Evolutionary conservation across 2,888 invertebrate species (phyloP), one percentile per base, ranked within the genome.

Genomic region (Andrena dorsata): DNA sequence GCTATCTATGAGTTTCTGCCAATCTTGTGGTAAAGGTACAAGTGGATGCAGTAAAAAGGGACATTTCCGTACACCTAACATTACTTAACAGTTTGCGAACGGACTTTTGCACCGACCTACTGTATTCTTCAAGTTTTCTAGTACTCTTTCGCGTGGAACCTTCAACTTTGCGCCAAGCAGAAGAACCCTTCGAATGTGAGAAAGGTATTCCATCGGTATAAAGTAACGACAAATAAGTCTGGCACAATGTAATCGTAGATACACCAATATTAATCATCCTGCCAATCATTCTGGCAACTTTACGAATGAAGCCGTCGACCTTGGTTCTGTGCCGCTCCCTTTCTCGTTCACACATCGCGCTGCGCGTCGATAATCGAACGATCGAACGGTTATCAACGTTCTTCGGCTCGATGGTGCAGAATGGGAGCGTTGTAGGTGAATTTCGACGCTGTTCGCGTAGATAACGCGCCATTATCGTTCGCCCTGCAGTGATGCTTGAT

Each of bases 291-390:
- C n/a, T 49, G n/a, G 10, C 41, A 58, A 71, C 58, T 58, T 75
- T 23, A 2, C 66, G 32, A 28, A 80, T 76, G 20, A 58, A 82
- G 82, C 16, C 63, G 83, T 73, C 80, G 73, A 76, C 80, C 80
- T 84, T 83, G 76, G 66, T 71, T 32, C 41, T 10, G 51, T 23
- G 28, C 76, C 83, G 71, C 83, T 84, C 83, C 83, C 80, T 80
- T 84, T 76, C 79, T 65, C 53, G 35, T 58, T 35, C 56, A 61
- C 23, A 51, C 73, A 30, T 76, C 72, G 63, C 30, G 32, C 28
- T 41, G 28, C n/a, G 56, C 63, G 41, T 23, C 47, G 49, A 71
- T 68, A 63, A 82, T 82, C 66, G 61, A 23, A 30, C 68, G 63
- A 61, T 78, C 60, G 74, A 65, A 20, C 53, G 26, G 47, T 60